Conservation (phyloP, 1,140 invertebrate species). For the Meloidogyne floridensis region DNA sequence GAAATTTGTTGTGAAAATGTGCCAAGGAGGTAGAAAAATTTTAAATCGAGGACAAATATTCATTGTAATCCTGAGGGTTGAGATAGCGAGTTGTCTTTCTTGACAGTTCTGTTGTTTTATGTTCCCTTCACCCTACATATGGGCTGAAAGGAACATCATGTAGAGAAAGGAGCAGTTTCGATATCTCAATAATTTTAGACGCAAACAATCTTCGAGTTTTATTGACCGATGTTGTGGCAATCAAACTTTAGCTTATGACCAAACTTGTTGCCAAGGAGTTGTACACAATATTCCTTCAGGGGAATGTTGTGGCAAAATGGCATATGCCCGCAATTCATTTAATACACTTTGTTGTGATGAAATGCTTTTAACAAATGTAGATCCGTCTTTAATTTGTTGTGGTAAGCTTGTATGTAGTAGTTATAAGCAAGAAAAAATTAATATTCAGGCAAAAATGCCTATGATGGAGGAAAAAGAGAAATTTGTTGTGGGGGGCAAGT, state of each 20-base stretch:
- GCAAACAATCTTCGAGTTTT: constrained; percentile 40
- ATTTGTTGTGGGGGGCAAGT: constrained; percentile 51
- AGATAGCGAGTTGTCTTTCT: not conserved
- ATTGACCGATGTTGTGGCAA: constrained; percentile 53
- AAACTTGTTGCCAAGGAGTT: constrained; percentile 56
- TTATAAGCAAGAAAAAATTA: no score
- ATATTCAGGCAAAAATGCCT: constrained; percentile 29
- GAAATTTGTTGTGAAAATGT: constrained; percentile 57
- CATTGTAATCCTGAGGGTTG: no score
- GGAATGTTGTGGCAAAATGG: constrained; percentile 50
- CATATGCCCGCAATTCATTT: constrained; percentile 53
- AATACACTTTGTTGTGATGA: constrained; percentile 54
- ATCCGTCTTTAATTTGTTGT: constrained; percentile 25
- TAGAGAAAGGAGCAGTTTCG: no score
- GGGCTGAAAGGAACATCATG: no score
- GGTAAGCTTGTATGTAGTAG: not conserved
- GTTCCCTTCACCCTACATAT: no score
- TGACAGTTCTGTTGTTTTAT: not conserved
- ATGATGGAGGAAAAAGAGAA: constrained; percentile 50
- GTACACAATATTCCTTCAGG: constrained; percentile 55
- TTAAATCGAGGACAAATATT: not conserved
- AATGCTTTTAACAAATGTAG: constrained; percentile 46
- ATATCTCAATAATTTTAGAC: constrained; percentile 6
- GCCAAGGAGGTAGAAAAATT: constrained; percentile 30
- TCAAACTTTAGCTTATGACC: constrained; percentile 54